Evolutionary conservation across 1,140 invertebrate species (phyloP).

Genomic region (Caligus rogercresseyi): DNA sequence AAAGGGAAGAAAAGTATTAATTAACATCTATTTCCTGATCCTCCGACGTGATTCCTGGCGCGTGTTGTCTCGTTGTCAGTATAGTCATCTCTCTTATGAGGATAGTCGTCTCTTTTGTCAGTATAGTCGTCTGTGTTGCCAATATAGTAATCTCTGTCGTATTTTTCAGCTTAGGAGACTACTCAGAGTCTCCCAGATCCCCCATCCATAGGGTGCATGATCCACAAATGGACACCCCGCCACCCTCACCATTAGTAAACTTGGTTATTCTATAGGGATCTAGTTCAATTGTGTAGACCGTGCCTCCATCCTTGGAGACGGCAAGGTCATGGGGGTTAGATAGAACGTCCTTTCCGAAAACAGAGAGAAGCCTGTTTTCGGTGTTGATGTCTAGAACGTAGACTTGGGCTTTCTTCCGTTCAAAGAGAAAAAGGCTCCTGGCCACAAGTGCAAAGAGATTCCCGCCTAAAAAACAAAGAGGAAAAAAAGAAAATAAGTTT

Average conservation of each 20-base stretch:
- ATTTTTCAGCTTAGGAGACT: background rate
- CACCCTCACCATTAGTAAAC: slow-evolving; percentile 32
- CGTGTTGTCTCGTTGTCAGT: no score
- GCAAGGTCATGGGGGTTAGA: slow-evolving; percentile 53
- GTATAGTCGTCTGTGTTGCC: no score
- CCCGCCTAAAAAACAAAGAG: slow-evolving; percentile 8
- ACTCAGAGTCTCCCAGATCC: no score
- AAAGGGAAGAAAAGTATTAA: no score
- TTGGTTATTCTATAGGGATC: slow-evolving; percentile 42
- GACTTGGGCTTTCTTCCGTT: background rate
- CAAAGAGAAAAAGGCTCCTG: background rate
- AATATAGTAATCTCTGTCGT: no score
- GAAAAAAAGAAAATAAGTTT: no score
- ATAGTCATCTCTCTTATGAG: no score
- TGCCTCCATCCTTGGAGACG: slow-evolving; percentile 42
- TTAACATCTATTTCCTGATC: no score
- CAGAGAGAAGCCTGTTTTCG: slow-evolving; percentile 20
- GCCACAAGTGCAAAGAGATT: background rate
- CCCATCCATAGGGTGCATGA: no score
- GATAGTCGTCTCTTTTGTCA: no score
- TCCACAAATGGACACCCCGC: no score
- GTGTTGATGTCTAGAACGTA: slow-evolving; percentile 23
- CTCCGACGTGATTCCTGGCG: no score
- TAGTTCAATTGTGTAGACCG: slow-evolving; percentile 55
- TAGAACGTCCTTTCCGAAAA: slow-evolving; percentile 34